Percentiles rank a stretch among this genome's conserved stretches.
phyloP scores from a whole-genome alignment of 2,113 vertebrate species.

The Todiramphus saurophagus region DNA sequence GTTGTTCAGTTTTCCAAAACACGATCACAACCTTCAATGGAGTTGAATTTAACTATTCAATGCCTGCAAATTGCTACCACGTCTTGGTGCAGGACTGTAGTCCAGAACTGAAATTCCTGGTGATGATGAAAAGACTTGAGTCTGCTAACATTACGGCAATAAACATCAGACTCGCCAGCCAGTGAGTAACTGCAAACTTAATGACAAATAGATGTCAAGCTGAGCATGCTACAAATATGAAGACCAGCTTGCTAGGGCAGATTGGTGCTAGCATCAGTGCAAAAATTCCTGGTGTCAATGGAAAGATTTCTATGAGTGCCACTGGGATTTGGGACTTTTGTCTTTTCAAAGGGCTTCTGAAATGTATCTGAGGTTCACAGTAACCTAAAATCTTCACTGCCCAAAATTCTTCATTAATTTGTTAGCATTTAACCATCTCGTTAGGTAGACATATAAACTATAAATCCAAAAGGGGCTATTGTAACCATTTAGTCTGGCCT shows the following conservation, averaged over 20 bases:
- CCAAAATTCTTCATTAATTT: neutral
- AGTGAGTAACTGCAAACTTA: slow-evolving; percentile 71
- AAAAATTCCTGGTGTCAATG: neutral
- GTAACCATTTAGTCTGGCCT: neutral
- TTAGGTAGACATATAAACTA: neutral
- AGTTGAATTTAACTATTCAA: slow-evolving; percentile 60
- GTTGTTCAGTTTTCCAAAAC: slow-evolving; percentile 36
- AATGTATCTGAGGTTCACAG: neutral
- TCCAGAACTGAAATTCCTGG: slow-evolving; percentile 79
- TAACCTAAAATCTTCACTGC: neutral
- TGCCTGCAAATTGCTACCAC: slow-evolving; percentile 80
- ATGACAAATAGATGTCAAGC: neutral
- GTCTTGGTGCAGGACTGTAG: slow-evolving; percentile 83
- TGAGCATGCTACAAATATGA: neutral
- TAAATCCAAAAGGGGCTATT: neutral
- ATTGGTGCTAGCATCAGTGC: neutral
- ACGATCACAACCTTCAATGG: slow-evolving; percentile 78
- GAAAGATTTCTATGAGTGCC: neutral
- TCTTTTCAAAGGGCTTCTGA: neutral
- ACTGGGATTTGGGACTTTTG: neutral
- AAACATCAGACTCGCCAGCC: slow-evolving; percentile 71
- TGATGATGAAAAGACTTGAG: slow-evolving; percentile 75
- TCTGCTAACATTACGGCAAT: slow-evolving; percentile 59
- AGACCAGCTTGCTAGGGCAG: neutral
- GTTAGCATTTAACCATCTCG: neutral